Percentiles rank a stretch among this genome's conserved stretches.
phyloP scores from a whole-genome alignment of 2,888 invertebrate genomes.

The Dromius quadrimaculatus region DNA sequence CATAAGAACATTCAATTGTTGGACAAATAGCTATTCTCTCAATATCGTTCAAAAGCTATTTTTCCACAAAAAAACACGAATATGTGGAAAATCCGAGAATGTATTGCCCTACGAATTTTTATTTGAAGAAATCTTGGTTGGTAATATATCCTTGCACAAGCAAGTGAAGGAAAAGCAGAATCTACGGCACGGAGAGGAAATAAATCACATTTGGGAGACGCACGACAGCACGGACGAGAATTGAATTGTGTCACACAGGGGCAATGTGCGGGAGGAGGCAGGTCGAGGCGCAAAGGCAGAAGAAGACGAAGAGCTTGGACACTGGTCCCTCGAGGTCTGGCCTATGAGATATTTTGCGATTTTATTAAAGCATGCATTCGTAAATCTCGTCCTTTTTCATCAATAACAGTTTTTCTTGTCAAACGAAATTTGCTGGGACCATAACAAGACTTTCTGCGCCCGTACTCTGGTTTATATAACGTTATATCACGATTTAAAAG shows the following conservation, averaged over 20 bases:
- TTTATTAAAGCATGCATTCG: slow-evolving; percentile 17
- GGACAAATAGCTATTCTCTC: no score
- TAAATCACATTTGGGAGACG: slow-evolving; percentile 50
- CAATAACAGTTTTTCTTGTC: no score
- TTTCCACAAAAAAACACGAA: no score
- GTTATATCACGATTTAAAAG: no score
- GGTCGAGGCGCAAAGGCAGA: not conserved
- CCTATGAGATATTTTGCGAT: slow-evolving; percentile 39
- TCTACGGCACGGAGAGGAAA: slow-evolving; percentile 38
- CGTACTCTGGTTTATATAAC: no score
- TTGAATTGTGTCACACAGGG: slow-evolving; percentile 49
- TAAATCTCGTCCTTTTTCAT: no score
- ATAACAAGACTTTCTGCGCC: no score
- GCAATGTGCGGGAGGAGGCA: not conserved
- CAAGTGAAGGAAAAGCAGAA: slow-evolving; percentile 34
- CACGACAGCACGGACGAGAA: slow-evolving; percentile 46
- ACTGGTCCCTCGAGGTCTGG: slow-evolving; percentile 38
- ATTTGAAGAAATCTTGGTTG: slow-evolving; percentile 30
- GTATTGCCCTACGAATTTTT: slow-evolving; percentile 15
- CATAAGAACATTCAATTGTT: no score
- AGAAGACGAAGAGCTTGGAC: slow-evolving; percentile 38
- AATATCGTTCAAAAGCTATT: no score
- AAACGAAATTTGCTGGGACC: no score
- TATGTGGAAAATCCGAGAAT: slow-evolving; percentile 24
- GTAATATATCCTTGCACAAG: slow-evolving; percentile 39